Percentiles rank a stretch among this genome's conserved stretches.
phyloP scores from a whole-genome alignment of 1,140 invertebrate genomes.

The Armadillidium nasatum region DNA sequence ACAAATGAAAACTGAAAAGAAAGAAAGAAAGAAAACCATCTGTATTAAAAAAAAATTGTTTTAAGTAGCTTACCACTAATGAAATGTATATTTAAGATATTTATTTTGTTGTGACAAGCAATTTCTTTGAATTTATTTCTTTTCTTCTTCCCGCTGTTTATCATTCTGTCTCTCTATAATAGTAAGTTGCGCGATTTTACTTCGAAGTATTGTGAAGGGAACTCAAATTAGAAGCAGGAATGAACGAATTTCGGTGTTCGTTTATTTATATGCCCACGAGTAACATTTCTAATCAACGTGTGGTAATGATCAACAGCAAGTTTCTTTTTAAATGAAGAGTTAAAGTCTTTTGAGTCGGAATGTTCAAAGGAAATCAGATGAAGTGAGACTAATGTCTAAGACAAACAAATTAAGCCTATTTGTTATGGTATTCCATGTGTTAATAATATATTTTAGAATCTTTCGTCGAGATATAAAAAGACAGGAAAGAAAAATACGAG shows the following conservation, averaged over 20 bases:
- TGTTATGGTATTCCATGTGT: constrained; percentile 12
- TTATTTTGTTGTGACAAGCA: no score
- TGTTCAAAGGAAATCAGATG: neutral
- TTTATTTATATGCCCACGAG: neutral
- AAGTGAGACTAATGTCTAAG: constrained; percentile 9
- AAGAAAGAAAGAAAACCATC: no score
- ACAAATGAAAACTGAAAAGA: no score
- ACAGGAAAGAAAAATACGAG: no score
- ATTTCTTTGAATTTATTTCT: no score
- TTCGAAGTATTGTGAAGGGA: neutral
- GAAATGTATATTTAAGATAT: no score
- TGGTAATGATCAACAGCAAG: neutral
- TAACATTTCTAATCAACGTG: constrained; percentile 5
- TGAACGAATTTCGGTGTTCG: neutral
- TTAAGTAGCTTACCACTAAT: no score
- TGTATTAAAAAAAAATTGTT: no score
- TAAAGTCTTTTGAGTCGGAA: neutral
- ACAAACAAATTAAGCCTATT: constrained; percentile 29
- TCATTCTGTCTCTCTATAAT: neutral
- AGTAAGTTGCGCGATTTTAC: neutral
- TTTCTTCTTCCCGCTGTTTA: neutral
- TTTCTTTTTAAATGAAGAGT: neutral
- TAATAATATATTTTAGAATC: no score
- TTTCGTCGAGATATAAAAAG: no score
- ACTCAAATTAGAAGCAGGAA: neutral